Base-by-base conservation (phyloP, 2,797 vertebrate genomes). In the Falco columbarius region DNA sequence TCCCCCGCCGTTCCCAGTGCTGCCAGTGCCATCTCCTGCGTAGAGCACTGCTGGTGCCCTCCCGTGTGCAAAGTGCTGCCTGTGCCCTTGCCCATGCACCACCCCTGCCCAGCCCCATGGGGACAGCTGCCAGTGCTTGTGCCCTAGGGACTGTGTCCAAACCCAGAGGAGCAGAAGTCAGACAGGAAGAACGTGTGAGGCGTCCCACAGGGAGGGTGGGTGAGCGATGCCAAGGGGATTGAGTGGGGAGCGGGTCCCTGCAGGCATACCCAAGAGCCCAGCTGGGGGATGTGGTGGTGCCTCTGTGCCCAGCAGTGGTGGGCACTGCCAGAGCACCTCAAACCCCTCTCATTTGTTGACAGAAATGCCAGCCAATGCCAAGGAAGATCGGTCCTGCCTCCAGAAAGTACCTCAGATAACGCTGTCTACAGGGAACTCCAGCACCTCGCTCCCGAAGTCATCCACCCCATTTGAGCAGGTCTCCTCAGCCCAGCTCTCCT, bases 331-430 rank as follows among this genome's bases (percentile, higher is more conserved):
- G 58, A 68, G 63, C 59, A 38, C 30, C 62, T 88, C 89, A 94
- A n/a, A 65, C 5, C 14, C 23, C 9, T 92, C 93, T 63, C 93
- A 3, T 95, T 72, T 95, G 74, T 73, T 90, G 90, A 95, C 99
- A 99, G 99, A 99, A 99, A 99, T 99, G 98, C 99, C 99, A 86
- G 99, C 99, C 95, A 99, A 99, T 56, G 99, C 98, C 98, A 99
- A 99, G 98, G 99, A 99, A 83, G 99, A 99, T 68, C 98, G 98
- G 82, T 98, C 98, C 66, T 99, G 98, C 98, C 98, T 99, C 96
- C 99, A 99, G 96, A 99, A 99, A 98, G 98, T 99, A 89, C 99
- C 98, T 98, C 99, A 99, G 98, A 98, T 99, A 95, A 98, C 98
- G 22, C 98, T 99, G 97, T 98, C 99, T 42, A 88, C 99, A 72